These are phyloP conservation scores for Ennomos fuscantarius DNA, from an alignment of 2,888 invertebrate genomes.

Conservation along the genomic window DNA sequence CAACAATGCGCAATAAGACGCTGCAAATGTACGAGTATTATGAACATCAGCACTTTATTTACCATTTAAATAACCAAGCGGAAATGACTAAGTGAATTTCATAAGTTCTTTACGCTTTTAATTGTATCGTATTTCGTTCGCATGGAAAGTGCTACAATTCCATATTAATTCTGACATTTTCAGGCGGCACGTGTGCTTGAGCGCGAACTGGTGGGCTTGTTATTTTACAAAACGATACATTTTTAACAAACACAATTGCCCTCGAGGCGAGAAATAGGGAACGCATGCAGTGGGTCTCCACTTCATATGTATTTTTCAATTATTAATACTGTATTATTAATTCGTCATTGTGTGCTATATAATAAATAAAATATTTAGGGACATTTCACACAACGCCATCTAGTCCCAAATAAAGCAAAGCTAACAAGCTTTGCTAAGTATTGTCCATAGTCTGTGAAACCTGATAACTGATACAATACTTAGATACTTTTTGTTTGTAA, in stretches of 20 bases:
- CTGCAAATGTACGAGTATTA: too few species aligned
- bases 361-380: too few species aligned
- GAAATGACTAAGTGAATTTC: constrained; percentile 27
- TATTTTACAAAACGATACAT: constrained; percentile 56
- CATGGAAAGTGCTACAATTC: constrained; percentile 52
- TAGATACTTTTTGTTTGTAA: too few species aligned
- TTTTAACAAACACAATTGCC: constrained; percentile 52
- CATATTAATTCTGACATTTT: constrained; percentile 52
- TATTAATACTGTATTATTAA: constrained; percentile 25
- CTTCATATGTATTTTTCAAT: constrained; percentile 42
- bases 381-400: too few species aligned
- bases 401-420: too few species aligned
- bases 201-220: constrained; percentile 50
- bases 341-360: constrained; percentile 4
- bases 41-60: background rate
- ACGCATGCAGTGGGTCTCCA: constrained; percentile 46
- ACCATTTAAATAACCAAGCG: constrained; percentile 35
- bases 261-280: constrained; percentile 28
- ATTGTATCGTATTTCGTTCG: constrained; percentile 48
- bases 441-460: too few species aligned
- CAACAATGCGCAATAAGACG: too few species aligned
- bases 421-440: too few species aligned
- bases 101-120: constrained; percentile 26
- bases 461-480: too few species aligned
- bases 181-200: constrained; percentile 45